These are phyloP conservation scores for Notamacropus eugenii DNA, from an alignment of 2,797 vertebrate species.

Conservation along the genomic window DNA sequence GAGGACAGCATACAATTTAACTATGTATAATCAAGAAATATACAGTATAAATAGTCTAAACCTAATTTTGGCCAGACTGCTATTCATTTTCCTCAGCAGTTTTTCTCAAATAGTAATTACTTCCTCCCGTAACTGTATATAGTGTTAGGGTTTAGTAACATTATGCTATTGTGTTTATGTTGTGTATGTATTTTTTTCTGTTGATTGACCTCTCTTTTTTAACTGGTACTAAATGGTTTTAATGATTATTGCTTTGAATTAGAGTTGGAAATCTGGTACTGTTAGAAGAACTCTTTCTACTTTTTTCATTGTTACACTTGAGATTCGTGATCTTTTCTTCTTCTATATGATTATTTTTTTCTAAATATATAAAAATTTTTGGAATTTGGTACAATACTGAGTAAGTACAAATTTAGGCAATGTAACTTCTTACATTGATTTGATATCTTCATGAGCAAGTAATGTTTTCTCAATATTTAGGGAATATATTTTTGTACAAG, in stretches of 20 bases:
- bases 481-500: background rate
- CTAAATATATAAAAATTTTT: background rate
- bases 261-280: background rate
- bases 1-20: background rate
- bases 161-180: background rate
- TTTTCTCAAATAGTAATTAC: background rate
- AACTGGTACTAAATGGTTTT: background rate
- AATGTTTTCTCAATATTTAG: background rate
- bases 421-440: background rate
- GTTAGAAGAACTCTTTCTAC: background rate
- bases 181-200: background rate
- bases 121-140: background rate
- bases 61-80: background rate
- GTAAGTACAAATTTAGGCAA: background rate
- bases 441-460: background rate
- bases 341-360: background rate
- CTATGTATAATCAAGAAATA: background rate
- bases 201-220: background rate
- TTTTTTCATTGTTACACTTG: background rate
- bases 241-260: background rate
- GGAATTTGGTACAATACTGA: background rate
- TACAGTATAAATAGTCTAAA: background rate
- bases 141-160: background rate
- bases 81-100: background rate
- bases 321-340: background rate